A percentile compares a stretch with the other conserved stretches of the same genome.
Evolutionary conservation across 2,113 vertebrate genomes (phyloP).

Genomic region (Genyomyrus donnyi): DNA sequence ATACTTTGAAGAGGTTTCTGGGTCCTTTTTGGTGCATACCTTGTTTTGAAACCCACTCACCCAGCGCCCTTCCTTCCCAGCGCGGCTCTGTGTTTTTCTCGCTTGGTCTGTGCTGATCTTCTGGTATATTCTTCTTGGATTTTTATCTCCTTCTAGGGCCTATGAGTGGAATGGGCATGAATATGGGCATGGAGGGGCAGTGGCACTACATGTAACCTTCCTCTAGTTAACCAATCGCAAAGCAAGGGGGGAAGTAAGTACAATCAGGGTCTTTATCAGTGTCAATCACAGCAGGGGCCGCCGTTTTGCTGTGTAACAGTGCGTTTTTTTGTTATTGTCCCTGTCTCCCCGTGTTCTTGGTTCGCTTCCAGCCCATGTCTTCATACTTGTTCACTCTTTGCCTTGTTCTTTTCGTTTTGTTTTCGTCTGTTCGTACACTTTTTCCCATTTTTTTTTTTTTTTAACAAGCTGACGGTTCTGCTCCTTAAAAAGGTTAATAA

Average conservation of each 20-base stretch:
- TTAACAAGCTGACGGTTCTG: background rate
- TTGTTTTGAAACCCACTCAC: background rate
- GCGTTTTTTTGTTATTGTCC: conserved; percentile 43
- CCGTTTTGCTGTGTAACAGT: background rate
- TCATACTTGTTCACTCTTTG: conserved; percentile 74
- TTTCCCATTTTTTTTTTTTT: conserved; percentile 39
- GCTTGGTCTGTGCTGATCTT: conserved; percentile 63
- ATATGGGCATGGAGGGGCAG: conserved; percentile 93
- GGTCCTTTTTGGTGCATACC: background rate
- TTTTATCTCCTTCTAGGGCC: conserved; percentile 81
- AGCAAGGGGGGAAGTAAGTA: conserved; percentile 86
- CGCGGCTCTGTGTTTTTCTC: conserved; percentile 38
- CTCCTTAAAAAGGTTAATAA: background rate
- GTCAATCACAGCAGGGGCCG: background rate
- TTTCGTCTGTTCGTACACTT: conserved; percentile 15
- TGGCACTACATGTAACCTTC: conserved; percentile 97
- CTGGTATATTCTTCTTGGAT: conserved; percentile 76
- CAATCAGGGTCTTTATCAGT: conserved; percentile 52
- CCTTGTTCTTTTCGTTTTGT: conserved; percentile 4
- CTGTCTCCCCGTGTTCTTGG: conserved; percentile 42
- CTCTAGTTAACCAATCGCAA: conserved; percentile 80
- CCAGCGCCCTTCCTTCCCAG: background rate
- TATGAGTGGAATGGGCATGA: conserved; percentile 88
- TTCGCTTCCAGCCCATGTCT: conserved; percentile 66
- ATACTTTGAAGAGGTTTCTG: background rate